Evolutionary conservation across 2,888 invertebrate species (phyloP).

Genomic region (Acrocyrtus sp.): DNA sequence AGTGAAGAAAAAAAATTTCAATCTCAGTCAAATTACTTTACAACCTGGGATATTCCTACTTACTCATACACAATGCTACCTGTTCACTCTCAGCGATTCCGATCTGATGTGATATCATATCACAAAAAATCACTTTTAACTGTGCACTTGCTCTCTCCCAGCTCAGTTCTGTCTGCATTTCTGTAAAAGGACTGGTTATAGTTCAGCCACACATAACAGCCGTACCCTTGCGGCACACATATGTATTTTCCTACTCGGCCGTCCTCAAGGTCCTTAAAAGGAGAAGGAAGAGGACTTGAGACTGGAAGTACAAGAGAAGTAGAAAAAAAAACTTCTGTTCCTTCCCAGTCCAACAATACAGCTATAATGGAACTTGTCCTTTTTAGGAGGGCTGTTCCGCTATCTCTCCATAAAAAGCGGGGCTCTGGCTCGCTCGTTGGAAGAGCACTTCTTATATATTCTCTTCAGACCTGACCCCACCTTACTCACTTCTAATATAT

Average conservation of each 20-base stretch:
- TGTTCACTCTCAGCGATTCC: background rate
- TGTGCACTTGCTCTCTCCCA: background rate
- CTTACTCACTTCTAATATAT: too few relatives aligned
- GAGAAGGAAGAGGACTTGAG: background rate
- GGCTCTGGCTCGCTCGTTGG: background rate
- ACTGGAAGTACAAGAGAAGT: background rate
- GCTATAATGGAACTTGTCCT: background rate
- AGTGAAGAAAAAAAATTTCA: slow-evolving; percentile 1
- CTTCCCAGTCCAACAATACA: background rate
- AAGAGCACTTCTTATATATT: too few relatives aligned
- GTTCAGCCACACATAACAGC: too few relatives aligned
- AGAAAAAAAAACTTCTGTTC: background rate
- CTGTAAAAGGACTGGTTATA: background rate
- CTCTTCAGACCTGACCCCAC: background rate
- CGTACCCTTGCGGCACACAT: background rate
- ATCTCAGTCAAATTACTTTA: background rate
- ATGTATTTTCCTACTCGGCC: too few relatives aligned
- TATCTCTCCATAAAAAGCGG: background rate
- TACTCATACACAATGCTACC: background rate
- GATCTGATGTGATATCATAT: background rate
- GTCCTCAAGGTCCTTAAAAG: background rate
- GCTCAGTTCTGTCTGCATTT: background rate
- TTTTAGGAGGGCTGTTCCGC: background rate
- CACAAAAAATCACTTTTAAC: too few relatives aligned
- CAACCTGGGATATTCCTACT: background rate